phyloP scores from a whole-genome alignment of 2,113 vertebrate species.

The Zosterops borbonicus region DNA sequence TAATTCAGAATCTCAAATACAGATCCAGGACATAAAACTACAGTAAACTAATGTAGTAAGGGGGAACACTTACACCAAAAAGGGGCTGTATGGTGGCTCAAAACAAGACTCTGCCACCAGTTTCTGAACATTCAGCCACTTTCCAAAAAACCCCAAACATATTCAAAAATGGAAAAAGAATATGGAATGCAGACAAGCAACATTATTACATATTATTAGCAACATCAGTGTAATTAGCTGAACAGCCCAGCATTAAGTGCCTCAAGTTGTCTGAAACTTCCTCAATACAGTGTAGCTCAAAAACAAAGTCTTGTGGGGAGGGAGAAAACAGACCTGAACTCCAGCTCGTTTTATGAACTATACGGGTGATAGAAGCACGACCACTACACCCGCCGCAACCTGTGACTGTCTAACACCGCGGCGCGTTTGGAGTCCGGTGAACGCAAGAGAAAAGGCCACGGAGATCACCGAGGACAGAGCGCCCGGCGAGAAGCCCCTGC shows the following conservation, averaged over 20 bases:
- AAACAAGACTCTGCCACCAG: neutral
- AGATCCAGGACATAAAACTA: neutral
- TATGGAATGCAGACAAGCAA: conserved; percentile 12
- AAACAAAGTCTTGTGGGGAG: neutral
- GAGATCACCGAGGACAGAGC: rapidly evolving
- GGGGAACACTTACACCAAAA: neutral
- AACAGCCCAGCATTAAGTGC: neutral
- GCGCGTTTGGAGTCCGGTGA: rapidly evolving
- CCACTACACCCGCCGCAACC: neutral
- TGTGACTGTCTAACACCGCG: neutral
- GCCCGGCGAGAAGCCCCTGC: neutral
- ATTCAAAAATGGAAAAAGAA: neutral
- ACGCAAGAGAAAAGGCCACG: neutral
- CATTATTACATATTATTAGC: neutral
- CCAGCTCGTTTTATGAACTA: neutral
- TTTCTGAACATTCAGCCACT: neutral
- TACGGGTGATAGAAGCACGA: rapidly evolving
- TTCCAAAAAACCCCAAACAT: neutral
- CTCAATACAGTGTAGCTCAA: neutral
- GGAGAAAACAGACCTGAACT: neutral
- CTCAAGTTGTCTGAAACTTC: neutral
- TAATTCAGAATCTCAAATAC: neutral
- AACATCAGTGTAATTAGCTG: neutral
- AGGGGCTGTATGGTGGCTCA: neutral
- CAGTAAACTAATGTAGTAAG: neutral